Base-by-base conservation (phyloP, 1,140 invertebrate species). In the Holotrichia oblita region DNA sequence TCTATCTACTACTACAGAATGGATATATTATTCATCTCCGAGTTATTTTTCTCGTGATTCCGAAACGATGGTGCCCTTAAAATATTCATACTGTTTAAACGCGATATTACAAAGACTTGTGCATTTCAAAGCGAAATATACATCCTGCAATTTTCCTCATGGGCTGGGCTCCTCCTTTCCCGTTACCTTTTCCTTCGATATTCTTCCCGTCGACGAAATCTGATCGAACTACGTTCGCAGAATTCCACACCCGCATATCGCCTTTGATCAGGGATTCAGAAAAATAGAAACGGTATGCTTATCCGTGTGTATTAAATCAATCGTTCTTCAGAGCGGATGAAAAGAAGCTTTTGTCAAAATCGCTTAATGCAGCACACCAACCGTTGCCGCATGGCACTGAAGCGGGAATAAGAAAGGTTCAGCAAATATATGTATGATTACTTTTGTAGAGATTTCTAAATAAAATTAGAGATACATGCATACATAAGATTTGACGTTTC, bases 101-200 rank as follows among this genome's bases (percentile, higher is more conserved):
- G 61, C 61, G 61, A 69, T 69, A 69, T 69, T 69, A 69, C 61
- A 69, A 34, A 24, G 61, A 24, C 3, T 22, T 69, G 61, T 22
- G 61, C 59, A 61, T 61, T 22, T 61, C 59, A 61, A 61, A 61
- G 59, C 61, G 61, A 69, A 69, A 69, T 69, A 69, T 69, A 69
- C 61, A 34, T 69, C 22, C 12, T 27, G 61, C 61, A 69, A 69
- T 69, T 69, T 69, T 69, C 22, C 22, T 69, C 22, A 20, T 17
- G 20, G 22, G 8, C 27, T 69, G 27, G 1, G 27, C 27, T 34
- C 27, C 22, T 34, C 22, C 61, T 69, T 69, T 6, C 22, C 22
- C 61, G 61, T 22, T 69, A 14, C 61, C 22, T 27, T 69, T 69
- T 34, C 22, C 22, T 7, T 27, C 20, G 22, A 69, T 69, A 69